These are phyloP conservation scores for Ondatra zibethicus DNA, from an alignment of 2,113 vertebrate species.

Conservation along the genomic window DNA sequence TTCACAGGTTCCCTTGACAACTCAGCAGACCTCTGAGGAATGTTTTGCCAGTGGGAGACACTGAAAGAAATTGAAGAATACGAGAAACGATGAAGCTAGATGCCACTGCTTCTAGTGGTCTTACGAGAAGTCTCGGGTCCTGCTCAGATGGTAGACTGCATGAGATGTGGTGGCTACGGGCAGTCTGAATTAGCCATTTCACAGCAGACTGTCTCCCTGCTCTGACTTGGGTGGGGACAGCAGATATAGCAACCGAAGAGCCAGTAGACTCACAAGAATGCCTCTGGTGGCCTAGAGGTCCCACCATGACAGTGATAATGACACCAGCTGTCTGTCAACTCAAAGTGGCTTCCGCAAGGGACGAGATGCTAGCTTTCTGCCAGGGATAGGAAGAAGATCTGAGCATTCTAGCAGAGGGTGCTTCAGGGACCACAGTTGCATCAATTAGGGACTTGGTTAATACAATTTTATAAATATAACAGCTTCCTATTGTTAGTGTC, in stretches of 20 bases:
- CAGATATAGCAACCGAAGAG: too few species aligned
- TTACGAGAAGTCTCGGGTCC: neutral
- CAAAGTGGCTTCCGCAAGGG: neutral
- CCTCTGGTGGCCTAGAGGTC: neutral
- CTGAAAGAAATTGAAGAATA: neutral
- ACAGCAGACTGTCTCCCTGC: accelerated
- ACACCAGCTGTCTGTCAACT: neutral
- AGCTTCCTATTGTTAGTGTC: neutral
- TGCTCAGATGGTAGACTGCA: neutral
- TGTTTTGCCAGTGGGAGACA: neutral
- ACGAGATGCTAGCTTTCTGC: neutral
- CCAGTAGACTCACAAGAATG: neutral
- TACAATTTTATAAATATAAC: neutral
- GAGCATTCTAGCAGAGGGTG: neutral
- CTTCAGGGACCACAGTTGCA: neutral
- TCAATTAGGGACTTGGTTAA: neutral
- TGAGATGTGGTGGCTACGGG: too few species aligned
- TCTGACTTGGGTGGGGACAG: neutral
- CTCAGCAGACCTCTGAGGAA: neutral
- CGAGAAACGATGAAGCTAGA: neutral
- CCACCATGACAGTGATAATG: neutral
- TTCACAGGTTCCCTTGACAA: neutral
- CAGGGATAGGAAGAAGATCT: neutral
- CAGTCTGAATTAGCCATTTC: neutral
- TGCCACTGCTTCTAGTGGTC: neutral